Evolutionary conservation across 2,113 vertebrate species (phyloP).

Genomic region (Myotis davidii): DNA sequence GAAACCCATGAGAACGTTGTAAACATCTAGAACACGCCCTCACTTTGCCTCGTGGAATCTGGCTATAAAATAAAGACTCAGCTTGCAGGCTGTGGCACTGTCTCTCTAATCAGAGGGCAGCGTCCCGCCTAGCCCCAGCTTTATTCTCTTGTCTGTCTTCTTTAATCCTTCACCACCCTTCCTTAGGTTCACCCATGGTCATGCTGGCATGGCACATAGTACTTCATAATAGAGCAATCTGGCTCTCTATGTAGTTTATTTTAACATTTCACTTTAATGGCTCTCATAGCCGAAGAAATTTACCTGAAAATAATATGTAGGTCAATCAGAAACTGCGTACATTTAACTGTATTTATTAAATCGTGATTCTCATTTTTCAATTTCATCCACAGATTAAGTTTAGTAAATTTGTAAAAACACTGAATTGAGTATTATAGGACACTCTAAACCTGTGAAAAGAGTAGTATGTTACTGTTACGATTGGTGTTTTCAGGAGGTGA

Average conservation of each 20-base stretch:
- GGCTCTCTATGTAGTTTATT: neutral
- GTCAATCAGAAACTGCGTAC: neutral
- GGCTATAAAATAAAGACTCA: too few relatives aligned
- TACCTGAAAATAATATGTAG: neutral
- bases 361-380: neutral
- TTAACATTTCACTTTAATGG: neutral
- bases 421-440: neutral
- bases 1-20: too few relatives aligned
- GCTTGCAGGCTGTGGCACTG: too few relatives aligned
- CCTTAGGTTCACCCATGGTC: too few relatives aligned
- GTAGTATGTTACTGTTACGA: neutral
- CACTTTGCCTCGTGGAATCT: too few relatives aligned
- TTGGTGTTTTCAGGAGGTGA: neutral
- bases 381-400: neutral
- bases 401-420: neutral
- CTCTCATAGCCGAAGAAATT: neutral
- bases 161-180: too few relatives aligned
- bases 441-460: neutral
- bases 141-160: too few relatives aligned
- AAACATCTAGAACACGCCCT: too few relatives aligned
- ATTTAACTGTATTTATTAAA: neutral
- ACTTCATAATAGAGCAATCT: neutral
- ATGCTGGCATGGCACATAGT: neutral
- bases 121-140: too few relatives aligned
- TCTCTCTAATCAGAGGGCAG: too few relatives aligned